Evolutionary conservation across 2,888 invertebrate genomes (phyloP).

Genomic region (Cryptophagus acutangulus): DNA sequence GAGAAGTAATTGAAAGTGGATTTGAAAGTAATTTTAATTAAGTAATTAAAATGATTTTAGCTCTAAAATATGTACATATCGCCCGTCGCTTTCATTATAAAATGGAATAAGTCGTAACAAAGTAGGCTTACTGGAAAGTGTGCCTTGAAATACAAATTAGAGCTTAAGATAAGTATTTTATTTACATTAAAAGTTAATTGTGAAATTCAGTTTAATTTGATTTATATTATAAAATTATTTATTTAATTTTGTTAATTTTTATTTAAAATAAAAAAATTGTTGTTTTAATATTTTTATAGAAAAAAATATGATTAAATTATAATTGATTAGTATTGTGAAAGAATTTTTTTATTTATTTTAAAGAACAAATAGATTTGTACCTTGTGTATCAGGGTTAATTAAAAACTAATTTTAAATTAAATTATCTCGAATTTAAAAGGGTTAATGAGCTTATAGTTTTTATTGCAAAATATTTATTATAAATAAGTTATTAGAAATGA

Average conservation of each 20-base stretch:
- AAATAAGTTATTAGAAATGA: conserved; percentile 58
- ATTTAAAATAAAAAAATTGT: conserved; percentile 48
- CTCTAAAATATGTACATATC: conserved; percentile 71
- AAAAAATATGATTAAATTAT: conserved; percentile 54
- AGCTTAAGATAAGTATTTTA: conserved; percentile 60
- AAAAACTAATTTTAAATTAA: conserved; percentile 38
- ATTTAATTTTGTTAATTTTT: conserved; percentile 30
- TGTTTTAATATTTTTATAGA: conserved; percentile 51
- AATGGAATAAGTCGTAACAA: conserved; percentile 76
- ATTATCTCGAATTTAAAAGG: conserved; percentile 61
- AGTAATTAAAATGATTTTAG: conserved; percentile 56
- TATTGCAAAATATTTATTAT: conserved; percentile 58
- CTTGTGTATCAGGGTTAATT: conserved; percentile 69
- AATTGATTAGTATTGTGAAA: conserved; percentile 55
- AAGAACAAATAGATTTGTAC: conserved; percentile 62
- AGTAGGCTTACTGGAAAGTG: conserved; percentile 74
- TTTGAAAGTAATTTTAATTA: conserved; percentile 61
- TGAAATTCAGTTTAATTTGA: conserved; percentile 36
- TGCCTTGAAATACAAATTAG: conserved; percentile 61
- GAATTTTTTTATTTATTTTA: conserved; percentile 47
- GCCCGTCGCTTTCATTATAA: conserved; percentile 70
- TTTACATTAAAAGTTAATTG: conserved; percentile 54
- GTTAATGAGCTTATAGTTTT: conserved; percentile 54
- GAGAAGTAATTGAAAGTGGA: conserved; percentile 57
- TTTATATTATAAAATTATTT: conserved; percentile 21